phyloP scores from a whole-genome alignment of 2,797 vertebrate species.

The Hydrolagus colliei region DNA sequence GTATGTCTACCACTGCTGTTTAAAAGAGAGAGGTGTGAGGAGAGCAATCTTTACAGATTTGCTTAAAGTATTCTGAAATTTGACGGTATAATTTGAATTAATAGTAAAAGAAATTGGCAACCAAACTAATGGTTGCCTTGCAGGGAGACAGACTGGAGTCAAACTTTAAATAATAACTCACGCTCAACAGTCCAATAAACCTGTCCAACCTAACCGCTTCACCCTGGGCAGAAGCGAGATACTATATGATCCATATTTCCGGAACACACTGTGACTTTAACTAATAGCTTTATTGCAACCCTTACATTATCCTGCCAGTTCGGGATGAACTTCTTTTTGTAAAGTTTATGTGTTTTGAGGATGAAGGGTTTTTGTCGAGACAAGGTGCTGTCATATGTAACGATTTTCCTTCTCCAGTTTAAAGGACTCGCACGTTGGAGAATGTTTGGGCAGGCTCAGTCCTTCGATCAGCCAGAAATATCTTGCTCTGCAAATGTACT shows the following conservation, averaged over 20 bases:
- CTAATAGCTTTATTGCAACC: neutral
- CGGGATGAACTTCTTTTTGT: neutral
- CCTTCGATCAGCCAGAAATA: constrained; percentile 21
- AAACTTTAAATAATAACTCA: constrained; percentile 16
- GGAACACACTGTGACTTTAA: neutral
- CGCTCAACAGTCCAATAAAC: neutral
- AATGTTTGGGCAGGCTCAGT: neutral
- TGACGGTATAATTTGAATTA: neutral
- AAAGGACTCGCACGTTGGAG: neutral
- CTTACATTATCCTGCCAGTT: neutral
- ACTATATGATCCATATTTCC: neutral
- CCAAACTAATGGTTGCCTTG: constrained; percentile 16
- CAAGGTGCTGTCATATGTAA: neutral
- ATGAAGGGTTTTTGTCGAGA: neutral
- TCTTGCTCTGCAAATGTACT: neutral
- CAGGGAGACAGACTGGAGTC: constrained; percentile 16
- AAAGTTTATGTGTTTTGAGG: neutral
- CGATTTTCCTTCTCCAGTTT: neutral
- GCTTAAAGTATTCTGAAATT: too few relatives aligned
- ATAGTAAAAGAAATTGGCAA: neutral
- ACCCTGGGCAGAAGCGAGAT: neutral
- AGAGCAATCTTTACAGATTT: too few relatives aligned
- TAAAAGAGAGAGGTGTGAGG: too few relatives aligned
- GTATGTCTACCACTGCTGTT: too few relatives aligned
- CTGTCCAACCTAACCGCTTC: neutral